Base-by-base conservation (phyloP, 1,140 invertebrate species). In the Zeugodacus cucurbitae region DNA sequence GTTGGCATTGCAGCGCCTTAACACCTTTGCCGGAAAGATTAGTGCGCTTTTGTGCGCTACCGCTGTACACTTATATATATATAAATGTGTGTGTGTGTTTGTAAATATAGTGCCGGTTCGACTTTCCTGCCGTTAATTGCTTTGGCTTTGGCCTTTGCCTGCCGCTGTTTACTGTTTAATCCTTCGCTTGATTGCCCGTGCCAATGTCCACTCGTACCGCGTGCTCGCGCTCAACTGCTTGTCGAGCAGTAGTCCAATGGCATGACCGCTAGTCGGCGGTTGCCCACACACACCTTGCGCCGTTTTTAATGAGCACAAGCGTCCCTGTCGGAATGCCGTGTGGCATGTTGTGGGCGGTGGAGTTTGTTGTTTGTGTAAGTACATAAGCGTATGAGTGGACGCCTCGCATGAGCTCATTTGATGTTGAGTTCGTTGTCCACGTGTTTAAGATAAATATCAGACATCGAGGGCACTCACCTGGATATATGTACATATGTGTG, bases 181-280 rank as follows among this genome's bases (percentile, higher is more conserved):
- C 58, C 58, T 62, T 62, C 58, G 26, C n/a, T 62, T 62, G 26
- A 62, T 62, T 62, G 58, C 26, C 26, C 58, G 58, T 48, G 74
- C 41, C 74, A 82, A 86, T 86, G 57, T 59, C 85, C 29, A 37
- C 26, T 48, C 37, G 62, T 22, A 22, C 26, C 62, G 87, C 87
- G 62, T 87, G 87, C 87, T 87, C 87, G 62, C 54, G 59, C 26
- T 87, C 62, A 70, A 87, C 87, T 87, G 87, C 54, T 22, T 22
- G 62, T 22, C 87, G 34, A 6, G 11, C 32, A 74, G 67, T 74
- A 74, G 34, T 74, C 67, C 32, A 37, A 41, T 58, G 37, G 48
- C 86, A 58, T 59, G 57, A 34, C 86, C 74, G 74, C 74, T 48
- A 48, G 74, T 14, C 44, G 26, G 22, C 74, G 74, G 34, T 48